Percentiles rank a stretch among this genome's conserved stretches.
These are phyloP conservation scores for Scrobipalpa atriplicella DNA, from an alignment of 2,888 invertebrate genomes.

Conservation along the genomic window DNA sequence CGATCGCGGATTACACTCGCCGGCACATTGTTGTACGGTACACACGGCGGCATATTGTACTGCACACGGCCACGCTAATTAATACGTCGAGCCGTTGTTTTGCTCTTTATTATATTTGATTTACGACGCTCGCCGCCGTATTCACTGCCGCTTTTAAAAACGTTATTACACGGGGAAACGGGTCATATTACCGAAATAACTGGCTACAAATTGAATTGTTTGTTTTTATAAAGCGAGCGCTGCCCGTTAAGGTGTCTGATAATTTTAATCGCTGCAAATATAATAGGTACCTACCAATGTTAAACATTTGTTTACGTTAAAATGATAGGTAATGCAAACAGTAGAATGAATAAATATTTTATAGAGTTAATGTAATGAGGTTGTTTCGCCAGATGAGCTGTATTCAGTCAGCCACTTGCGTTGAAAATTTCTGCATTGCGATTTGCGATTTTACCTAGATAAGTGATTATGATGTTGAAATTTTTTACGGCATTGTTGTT, in stretches of 20 bases:
- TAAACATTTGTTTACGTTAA: not conserved
- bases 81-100: conserved; percentile 67
- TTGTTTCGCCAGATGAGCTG: not conserved
- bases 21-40: conserved; percentile 10
- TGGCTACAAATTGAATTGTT: conserved; percentile 67
- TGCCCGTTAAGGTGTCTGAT: conserved; percentile 58
- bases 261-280: conserved; percentile 52
- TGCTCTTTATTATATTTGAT: conserved; percentile 73
- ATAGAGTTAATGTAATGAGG: conserved; percentile 2
- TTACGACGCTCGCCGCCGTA: conserved; percentile 58
- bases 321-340: not conserved
- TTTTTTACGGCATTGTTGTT: conserved; percentile 16
- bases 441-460: not conserved
- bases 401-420: too few species aligned
- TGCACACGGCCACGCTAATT: conserved; percentile 57
- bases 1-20: conserved; percentile 39
- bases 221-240: conserved; percentile 59
- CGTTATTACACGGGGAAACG: conserved; percentile 62
- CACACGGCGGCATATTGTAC: conserved; percentile 21
- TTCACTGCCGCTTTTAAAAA: conserved; percentile 65
- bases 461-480: not conserved
- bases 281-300: conserved; percentile 45
- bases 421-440: too few species aligned
- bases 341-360: not conserved
- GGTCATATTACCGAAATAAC: conserved; percentile 65